Evolutionary conservation across 2,888 invertebrate species (phyloP).

Genomic region (Apamea crenata): DNA sequence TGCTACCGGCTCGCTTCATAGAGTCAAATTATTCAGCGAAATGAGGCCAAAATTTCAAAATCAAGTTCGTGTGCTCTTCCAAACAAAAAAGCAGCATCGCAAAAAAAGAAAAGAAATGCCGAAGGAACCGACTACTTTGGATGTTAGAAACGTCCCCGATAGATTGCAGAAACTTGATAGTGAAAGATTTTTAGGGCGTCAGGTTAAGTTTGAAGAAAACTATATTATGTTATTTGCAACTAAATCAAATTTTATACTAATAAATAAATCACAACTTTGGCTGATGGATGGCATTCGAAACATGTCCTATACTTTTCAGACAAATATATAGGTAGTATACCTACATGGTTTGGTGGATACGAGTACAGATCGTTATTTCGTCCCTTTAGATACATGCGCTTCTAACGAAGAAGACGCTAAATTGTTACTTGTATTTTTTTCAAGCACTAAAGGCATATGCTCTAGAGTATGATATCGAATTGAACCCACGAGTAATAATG

Average conservation of each 20-base stretch:
- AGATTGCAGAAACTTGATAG: slow-evolving; percentile 11
- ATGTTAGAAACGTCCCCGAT: slow-evolving; percentile 6
- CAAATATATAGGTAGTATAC: neutral
- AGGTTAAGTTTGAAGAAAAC: slow-evolving; percentile 6
- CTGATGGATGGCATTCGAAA: no score
- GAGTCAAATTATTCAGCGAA: slow-evolving; percentile 25
- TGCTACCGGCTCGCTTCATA: slow-evolving; percentile 11
- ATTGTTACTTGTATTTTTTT: no score
- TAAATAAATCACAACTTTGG: no score
- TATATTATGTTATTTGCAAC: neutral
- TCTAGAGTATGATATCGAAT: no score
- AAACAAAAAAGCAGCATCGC: no score
- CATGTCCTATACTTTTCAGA: slow-evolving; percentile 10
- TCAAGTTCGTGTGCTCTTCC: neutral
- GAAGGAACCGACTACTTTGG: no score
- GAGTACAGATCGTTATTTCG: slow-evolving; percentile 7
- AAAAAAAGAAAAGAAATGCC: no score
- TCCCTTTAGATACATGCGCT: slow-evolving; percentile 1
- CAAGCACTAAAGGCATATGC: no score
- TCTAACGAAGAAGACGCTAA: no score
- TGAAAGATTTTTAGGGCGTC: slow-evolving; percentile 15
- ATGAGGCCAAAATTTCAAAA: slow-evolving; percentile 22
- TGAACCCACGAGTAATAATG: no score
- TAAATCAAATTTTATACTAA: no score
- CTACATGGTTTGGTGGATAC: slow-evolving; percentile 12